phyloP scores from a whole-genome alignment of 2,888 invertebrate species.

The Flexamia atlantica region DNA sequence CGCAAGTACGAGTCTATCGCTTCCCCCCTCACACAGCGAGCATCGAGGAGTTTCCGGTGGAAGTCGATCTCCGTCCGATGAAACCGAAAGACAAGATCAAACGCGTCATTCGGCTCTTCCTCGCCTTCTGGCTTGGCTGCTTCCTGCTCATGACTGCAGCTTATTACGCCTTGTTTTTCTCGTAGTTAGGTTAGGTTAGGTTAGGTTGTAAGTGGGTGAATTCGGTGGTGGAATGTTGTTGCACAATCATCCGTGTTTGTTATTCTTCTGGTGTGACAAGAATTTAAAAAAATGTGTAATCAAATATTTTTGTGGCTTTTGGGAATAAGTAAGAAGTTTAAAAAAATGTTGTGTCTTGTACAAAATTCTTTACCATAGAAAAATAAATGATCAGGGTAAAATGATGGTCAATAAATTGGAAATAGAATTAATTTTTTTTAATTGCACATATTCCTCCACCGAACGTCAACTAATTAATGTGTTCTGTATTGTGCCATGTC shows the following conservation, averaged over 20 bases:
- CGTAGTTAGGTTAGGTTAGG: background rate
- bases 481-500: slow-evolving; percentile 16
- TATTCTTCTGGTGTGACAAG: too few relatives aligned
- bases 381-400: too few relatives aligned
- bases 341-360: too few relatives aligned
- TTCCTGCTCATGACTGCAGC: slow-evolving; percentile 54
- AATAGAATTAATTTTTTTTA: too few relatives aligned
- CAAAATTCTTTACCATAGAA: too few relatives aligned
- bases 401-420: too few relatives aligned
- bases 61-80: slow-evolving; percentile 22
- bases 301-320: too few relatives aligned
- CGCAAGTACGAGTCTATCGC: slow-evolving; percentile 42
- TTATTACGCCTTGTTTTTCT: slow-evolving; percentile 57
- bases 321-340: too few relatives aligned
- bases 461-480: background rate
- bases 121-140: slow-evolving; percentile 55
- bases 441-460: background rate
- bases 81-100: slow-evolving; percentile 54
- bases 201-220: background rate
- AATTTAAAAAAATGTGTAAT: too few relatives aligned
- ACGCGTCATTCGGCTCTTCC: slow-evolving; percentile 52
- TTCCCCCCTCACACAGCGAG: slow-evolving; percentile 40
- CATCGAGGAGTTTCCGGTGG: slow-evolving; percentile 49
- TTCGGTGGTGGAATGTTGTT: background rate
- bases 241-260: too few relatives aligned